These are phyloP conservation scores for Oostethus manadensis DNA, from an alignment of 2,113 vertebrate genomes.

Conservation along the genomic window DNA sequence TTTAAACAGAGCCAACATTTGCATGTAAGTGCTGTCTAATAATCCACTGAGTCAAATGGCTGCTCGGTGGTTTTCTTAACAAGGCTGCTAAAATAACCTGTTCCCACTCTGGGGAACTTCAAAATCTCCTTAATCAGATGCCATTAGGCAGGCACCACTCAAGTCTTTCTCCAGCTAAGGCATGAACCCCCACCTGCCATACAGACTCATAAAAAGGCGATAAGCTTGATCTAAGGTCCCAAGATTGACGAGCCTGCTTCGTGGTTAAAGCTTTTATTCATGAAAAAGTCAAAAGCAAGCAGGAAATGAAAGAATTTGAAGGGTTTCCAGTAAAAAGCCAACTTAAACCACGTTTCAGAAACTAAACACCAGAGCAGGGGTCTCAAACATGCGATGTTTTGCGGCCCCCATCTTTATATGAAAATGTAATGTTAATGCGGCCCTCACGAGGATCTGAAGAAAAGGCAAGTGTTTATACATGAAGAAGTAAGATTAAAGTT, in stretches of 20 bases:
- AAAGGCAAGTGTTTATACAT: no score
- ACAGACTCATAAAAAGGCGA: conserved; percentile 22
- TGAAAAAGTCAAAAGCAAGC: conserved; percentile 17
- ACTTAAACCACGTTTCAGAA: no score
- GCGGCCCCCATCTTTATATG: no score
- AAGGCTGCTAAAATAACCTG: conserved; percentile 7
- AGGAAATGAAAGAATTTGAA: conserved; percentile 25
- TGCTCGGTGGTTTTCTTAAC: not conserved
- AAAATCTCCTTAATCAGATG: conserved; percentile 16
- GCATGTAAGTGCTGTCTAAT: not conserved
- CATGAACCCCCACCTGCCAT: conserved; percentile 7
- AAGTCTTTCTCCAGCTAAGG: conserved; percentile 26
- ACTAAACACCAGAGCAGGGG: no score
- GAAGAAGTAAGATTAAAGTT: no score
- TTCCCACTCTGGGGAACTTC: conserved; percentile 5
- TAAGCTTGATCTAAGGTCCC: conserved; percentile 22
- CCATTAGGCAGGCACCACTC: conserved; percentile 22
- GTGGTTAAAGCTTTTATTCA: conserved; percentile 17
- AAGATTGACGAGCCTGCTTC: conserved; percentile 21
- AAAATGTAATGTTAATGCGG: no score
- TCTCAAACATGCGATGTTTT: no score
- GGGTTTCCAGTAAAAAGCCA: conserved; percentile 9
- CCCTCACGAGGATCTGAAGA: no score
- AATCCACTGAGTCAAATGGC: conserved; percentile 10
- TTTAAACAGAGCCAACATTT: not conserved